Base-by-base conservation (phyloP, 2,797 vertebrate species). In the Chromis chromis region DNA sequence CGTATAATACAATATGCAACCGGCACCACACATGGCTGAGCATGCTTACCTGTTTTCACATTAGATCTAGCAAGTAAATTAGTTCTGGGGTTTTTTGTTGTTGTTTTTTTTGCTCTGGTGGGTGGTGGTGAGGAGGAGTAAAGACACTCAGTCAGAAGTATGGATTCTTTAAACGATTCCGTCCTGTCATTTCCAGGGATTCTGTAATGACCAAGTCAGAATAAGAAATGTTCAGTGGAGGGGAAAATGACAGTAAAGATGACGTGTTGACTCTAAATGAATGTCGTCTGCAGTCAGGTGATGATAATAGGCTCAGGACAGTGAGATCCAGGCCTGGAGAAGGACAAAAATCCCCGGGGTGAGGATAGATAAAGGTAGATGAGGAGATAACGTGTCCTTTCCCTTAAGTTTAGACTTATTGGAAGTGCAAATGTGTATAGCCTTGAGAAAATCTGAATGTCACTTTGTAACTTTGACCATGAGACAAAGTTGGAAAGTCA, bases 1-100 rank as follows among this genome's bases (percentile, higher is more conserved):
- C 58, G 85, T 70, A 63, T 62, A 49, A 73, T 21, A 76, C 60
- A 77, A 78, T 66, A 65, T 39, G 40, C 50, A 70, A 57, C 49
- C 65, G 40, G 55, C 60, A 31, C 14, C 44, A 28, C 22, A 69
- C 40, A 54, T 39, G 46, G 54, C 36, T 63, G 58, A 63, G 12
- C 19, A 42, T 4, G 14, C 6, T 50, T 12, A 27, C 9, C 14
- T 56, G 27, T 70, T 46, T 62, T 65, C 22, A 52, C 27, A 64
- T 64, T 9, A 64, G 17, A 55, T 71, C 24, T 27, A 59, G 39
- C 46, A 12, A 46, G 52, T 9, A 19, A 25, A 53, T 52, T 33
- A 31, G 36, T 42, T 62, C 44, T 52, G 28, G 16, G 16, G 46
- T 69, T 36, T n/a, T 46, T 27, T 24, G 1, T 40, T 44, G n/a